phyloP scores from a whole-genome alignment of 2,797 vertebrate genomes.

The Distichodus sexfasciatus region DNA sequence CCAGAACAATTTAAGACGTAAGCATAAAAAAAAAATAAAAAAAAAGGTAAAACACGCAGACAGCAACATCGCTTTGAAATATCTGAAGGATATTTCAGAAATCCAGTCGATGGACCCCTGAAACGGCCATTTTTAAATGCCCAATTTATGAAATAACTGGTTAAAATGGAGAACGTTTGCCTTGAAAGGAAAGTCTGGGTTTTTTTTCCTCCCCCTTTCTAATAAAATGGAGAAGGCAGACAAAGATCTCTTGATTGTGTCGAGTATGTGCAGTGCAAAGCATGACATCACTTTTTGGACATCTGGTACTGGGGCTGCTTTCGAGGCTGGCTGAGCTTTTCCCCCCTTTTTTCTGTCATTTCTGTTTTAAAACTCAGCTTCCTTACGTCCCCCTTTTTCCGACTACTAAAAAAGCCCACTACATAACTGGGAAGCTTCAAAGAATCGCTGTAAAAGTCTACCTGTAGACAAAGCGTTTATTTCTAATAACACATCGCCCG shows the following conservation, averaged over 20 bases:
- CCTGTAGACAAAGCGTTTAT: conserved; percentile 28
- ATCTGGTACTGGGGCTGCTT: conserved; percentile 48
- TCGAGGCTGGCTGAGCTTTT: conserved; percentile 55
- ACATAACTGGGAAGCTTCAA: not conserved
- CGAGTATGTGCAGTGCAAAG: conserved; percentile 36
- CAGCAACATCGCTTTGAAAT: no score
- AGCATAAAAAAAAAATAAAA: no score
- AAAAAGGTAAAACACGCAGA: no score
- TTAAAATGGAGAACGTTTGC: conserved; percentile 24
- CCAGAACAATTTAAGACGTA: no score
- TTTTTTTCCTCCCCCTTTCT: conserved; percentile 15
- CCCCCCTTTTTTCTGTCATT: conserved; percentile 9
- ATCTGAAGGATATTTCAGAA: not conserved
- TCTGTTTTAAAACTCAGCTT: conserved; percentile 45
- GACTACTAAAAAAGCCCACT: not conserved
- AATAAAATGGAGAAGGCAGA: conserved; percentile 46
- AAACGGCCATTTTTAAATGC: no score
- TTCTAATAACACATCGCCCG: conserved; percentile 18
- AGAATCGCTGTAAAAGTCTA: not conserved
- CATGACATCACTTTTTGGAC: conserved; percentile 73
- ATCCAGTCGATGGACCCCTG: conserved; percentile 3
- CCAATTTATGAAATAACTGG: conserved; percentile 10
- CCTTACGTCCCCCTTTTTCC: conserved; percentile 24
- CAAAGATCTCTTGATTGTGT: conserved; percentile 60
- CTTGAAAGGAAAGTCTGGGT: conserved; percentile 8